These are phyloP conservation scores for Crotalus horridus DNA, from an alignment of 2,113 vertebrate species.

Conservation along the genomic window DNA sequence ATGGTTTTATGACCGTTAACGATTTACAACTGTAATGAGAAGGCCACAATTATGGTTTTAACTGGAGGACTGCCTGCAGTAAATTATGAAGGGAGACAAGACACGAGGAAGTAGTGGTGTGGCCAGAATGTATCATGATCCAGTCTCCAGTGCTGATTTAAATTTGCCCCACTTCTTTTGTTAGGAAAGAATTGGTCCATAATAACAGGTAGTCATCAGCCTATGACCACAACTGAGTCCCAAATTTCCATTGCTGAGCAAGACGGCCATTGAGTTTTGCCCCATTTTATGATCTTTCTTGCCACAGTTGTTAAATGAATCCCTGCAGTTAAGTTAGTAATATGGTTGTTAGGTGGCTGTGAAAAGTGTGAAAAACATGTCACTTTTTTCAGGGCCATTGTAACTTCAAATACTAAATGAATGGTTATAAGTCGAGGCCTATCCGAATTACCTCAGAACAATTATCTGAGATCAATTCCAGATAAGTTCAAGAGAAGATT, in stretches of 20 bases:
- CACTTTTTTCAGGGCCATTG: background rate
- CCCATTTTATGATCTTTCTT: background rate
- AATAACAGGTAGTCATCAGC: background rate
- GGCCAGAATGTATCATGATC: background rate
- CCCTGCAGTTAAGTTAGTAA: background rate
- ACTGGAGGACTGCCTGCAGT: background rate
- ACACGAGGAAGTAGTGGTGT: background rate
- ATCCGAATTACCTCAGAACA: background rate
- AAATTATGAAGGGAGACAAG: background rate
- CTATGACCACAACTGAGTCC: background rate
- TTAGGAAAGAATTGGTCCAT: background rate
- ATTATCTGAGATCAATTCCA: background rate
- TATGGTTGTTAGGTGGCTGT: background rate
- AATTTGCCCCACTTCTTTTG: background rate
- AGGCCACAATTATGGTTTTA: background rate
- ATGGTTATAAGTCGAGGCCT: background rate
- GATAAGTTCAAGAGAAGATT: background rate
- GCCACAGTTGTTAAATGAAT: background rate
- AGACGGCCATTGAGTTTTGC: background rate
- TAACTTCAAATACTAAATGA: background rate
- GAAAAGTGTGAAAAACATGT: background rate
- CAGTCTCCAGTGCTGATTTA: background rate
- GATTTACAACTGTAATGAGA: background rate
- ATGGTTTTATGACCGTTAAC: background rate
- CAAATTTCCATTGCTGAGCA: background rate